Conservation (phyloP, 1,140 invertebrate genomes). For the Drosophila carrolli region DNA sequence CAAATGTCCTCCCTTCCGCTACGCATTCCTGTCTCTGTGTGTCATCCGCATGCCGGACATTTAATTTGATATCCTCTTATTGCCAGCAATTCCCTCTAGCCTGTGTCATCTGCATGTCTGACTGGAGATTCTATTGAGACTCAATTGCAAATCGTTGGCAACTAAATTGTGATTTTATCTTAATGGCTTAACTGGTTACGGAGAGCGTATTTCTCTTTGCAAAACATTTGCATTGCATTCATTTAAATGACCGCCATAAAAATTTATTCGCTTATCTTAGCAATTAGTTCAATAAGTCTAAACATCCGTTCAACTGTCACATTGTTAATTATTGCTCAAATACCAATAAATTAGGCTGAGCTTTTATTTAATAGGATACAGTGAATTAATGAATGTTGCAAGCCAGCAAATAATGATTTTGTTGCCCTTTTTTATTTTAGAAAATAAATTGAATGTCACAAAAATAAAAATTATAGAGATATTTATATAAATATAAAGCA, state of each 20-base stretch:
- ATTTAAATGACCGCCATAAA: not conserved
- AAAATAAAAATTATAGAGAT: too few relatives aligned
- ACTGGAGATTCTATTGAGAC: conserved; percentile 42
- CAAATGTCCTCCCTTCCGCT: conserved; percentile 57
- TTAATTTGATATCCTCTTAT: conserved; percentile 72
- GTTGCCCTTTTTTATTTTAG: too few relatives aligned
- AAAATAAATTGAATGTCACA: too few relatives aligned
- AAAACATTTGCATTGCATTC: conserved; percentile 5
- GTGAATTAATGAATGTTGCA: not conserved
- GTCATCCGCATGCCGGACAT: conserved; percentile 56
- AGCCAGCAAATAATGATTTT: not conserved
- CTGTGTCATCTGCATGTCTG: conserved; percentile 53
- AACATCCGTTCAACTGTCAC: conserved; percentile 33
- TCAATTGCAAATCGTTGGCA: conserved; percentile 18
- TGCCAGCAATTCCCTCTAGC: conserved; percentile 24
- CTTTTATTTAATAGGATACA: not conserved
- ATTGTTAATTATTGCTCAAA: conserved; percentile 26
- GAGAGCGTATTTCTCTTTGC: not conserved
- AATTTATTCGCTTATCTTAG: conserved; percentile 14
- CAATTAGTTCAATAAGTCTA: conserved; percentile 30
- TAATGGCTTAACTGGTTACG: not conserved
- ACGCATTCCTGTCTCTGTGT: conserved; percentile 46
- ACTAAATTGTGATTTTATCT: conserved; percentile 2
- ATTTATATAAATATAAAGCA: too few relatives aligned
- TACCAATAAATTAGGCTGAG: conserved; percentile 26